Base-by-base conservation (phyloP, 2,113 vertebrate genomes). In the Xiphorhynchus elegans region DNA sequence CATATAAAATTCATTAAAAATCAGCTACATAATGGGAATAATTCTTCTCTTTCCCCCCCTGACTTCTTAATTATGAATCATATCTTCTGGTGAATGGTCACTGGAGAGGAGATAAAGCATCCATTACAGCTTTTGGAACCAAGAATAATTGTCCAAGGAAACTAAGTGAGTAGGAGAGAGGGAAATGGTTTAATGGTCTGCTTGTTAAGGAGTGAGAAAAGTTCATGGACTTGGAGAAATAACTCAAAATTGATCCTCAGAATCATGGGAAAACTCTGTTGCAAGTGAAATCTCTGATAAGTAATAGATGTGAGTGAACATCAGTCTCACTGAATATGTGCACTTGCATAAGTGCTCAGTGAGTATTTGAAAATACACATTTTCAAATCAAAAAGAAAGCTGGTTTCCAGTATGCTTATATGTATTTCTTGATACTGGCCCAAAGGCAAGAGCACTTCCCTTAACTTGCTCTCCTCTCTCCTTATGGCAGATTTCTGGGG, bases 91-190 rank as follows among this genome's bases (percentile, higher is more conserved):
- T 89, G 78, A 91, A 79, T 20, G 8, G 53, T 74, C 84, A 89
- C 81, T 85, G 69, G 70, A 93, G 93, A 89, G 94, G 55, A 95
- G 78, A 95, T 83, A 89, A 96, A 95, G 67, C 49, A 83, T 91
- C 78, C 42, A 50, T 87, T 85, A 79, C 58, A 73, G 70, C 17
- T 92, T 84, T 92, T 87, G 89, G 74, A 95, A 97, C 62, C 17
- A 78, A 87, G 75, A 81, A 68, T 67, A 89, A 89, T 93, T 93
- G 68, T 64, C 85, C 78, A 80, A 24, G 37, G 63, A 89, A 95
- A 83, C n/a, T 1, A 2, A 94, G 56, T 70, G 39, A 88, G 28
- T 84, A 52, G 75, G 60, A 78, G 64, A 55, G 13, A 92, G 17
- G 16, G 42, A 95, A 78, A 79, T 75, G 29, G 58, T 78, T 95